Evolutionary conservation across 2,888 invertebrate genomes (phyloP), one percentile per base, ranked within the genome.

Genomic region (Cacoxenus indagator): DNA sequence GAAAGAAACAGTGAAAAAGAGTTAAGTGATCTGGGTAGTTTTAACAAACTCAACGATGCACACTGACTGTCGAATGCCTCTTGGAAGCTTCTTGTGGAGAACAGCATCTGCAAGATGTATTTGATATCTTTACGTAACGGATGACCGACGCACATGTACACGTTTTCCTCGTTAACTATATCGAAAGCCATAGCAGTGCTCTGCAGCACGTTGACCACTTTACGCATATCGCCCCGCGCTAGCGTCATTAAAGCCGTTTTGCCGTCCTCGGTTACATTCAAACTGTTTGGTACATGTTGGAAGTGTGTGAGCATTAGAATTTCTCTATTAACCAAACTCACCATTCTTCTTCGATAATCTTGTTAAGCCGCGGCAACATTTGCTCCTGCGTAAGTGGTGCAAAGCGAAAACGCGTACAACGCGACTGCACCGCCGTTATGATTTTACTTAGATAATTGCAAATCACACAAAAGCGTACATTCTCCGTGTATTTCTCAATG

Each of bases 381-480:
- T 98, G 97, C 17, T 92, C 92, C 0, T 93, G 90, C 1, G 92
- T 91, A 2, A 99, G 89, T 2, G 98, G 98, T 3, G 96, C 98
- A 89, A 99, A 99, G 54, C 98, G 91, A 86, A 99, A 99, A 69
- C 97, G 91, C 0, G 98, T 99, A 88, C 99, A 99, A 78, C 99
- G 91, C 14, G 99, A 99, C 89, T 99, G 99, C 67, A 99, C 90
- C 4, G 99, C 99, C 17, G 99, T 99, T 81, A 98, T 99, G 72
- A 99, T 98, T 90, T 99, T 99, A 79, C 97, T 96, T 77, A 99
- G 89, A 89, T 99, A 99, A 89, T 99, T 99, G 89, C 99, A 98
- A 83, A 99, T 99, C 70, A 99, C 94, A 87, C 99, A 99, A 88
- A 99, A 99, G 8, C 99, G 91, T 2, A 98, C 96, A 88, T 99